These are phyloP conservation scores for Orestias chungarensis DNA, from an alignment of 2,797 vertebrate genomes.

Conservation along the genomic window DNA sequence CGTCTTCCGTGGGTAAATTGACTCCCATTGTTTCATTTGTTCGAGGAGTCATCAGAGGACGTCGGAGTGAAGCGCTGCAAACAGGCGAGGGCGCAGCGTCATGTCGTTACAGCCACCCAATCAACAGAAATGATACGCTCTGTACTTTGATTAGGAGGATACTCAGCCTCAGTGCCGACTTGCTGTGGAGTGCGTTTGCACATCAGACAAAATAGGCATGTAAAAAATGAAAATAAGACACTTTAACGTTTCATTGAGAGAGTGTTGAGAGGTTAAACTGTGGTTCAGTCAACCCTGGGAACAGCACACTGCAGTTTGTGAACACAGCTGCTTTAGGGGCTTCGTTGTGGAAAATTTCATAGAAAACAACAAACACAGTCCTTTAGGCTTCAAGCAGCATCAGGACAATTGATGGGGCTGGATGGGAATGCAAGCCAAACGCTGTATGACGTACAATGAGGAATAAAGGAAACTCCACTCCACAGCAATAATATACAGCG, in stretches of 20 bases:
- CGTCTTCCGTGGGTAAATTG: constrained; percentile 37
- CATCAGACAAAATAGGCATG: constrained; percentile 18
- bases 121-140: constrained; percentile 58
- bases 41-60: constrained; percentile 57
- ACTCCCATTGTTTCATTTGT: constrained; percentile 44
- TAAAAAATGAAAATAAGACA: constrained; percentile 6
- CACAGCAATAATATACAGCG: too few relatives aligned
- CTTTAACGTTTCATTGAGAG: constrained; percentile 4
- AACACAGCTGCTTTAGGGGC: neutral
- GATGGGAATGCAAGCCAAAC: neutral
- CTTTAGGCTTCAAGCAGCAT: neutral
- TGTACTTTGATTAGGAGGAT: constrained; percentile 56
- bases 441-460: neutral
- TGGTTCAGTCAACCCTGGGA: neutral
- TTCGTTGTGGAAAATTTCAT: neutral
- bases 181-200: constrained; percentile 26
- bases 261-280: constrained; percentile 16
- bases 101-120: constrained; percentile 59
- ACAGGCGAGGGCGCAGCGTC: constrained; percentile 47
- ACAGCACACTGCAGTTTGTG: neutral
- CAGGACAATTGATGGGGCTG: neutral
- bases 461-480: neutral
- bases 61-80: constrained; percentile 43
- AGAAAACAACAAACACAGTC: neutral
- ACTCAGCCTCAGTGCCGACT: constrained; percentile 30